phyloP scores from a whole-genome alignment of 1,140 invertebrate species.

The Chironomus striatipennis region DNA sequence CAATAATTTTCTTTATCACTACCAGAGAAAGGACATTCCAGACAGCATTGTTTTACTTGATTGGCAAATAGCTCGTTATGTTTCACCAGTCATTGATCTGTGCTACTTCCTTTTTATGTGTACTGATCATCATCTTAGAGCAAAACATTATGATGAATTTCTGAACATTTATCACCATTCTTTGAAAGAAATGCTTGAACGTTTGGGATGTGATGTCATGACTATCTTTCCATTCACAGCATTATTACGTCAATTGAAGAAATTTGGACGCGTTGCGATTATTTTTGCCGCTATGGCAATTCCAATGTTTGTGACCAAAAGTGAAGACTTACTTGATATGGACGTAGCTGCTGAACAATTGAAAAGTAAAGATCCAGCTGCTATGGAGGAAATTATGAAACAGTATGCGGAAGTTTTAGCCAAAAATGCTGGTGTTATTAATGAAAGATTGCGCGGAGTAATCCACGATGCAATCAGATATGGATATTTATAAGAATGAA shows the following conservation, averaged over 20 bases:
- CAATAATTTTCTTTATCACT: not conserved
- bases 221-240: not conserved
- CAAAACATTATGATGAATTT: conserved; percentile 39
- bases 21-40: not conserved
- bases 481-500: conserved; percentile 21
- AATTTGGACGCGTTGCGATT: not conserved
- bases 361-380: not conserved
- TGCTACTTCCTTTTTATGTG: conserved; percentile 45
- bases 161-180: conserved; percentile 44
- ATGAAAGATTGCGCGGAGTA: not conserved
- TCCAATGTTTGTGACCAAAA: not conserved
- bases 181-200: conserved; percentile 37
- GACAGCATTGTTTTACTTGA: conserved; percentile 37
- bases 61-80: conserved; percentile 42
- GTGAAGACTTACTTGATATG: not conserved
- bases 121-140: conserved; percentile 40
- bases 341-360: not conserved
- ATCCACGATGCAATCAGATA: not conserved
- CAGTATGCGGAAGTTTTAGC: not conserved
- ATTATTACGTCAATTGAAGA: not conserved
- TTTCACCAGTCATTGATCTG: conserved; percentile 45
- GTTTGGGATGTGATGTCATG: conserved; percentile 34
- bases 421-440: not conserved
- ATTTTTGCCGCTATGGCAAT: not conserved
- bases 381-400: not conserved